Percentiles rank a stretch among this genome's conserved stretches.
Conservation (phyloP, 2,797 vertebrate species). For the Tokudaia tokunoshimensis region DNA sequence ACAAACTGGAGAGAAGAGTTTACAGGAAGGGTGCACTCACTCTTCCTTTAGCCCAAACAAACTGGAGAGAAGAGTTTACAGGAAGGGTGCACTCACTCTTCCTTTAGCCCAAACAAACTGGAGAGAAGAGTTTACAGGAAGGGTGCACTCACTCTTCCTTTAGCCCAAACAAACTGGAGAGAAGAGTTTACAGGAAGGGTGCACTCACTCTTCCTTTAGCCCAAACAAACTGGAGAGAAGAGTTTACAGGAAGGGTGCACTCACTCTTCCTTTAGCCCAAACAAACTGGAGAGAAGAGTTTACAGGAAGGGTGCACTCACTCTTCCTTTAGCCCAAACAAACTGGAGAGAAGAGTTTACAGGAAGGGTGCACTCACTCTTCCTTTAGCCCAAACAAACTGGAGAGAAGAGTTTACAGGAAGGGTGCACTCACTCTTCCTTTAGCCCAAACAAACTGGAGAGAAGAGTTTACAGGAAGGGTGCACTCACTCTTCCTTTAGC, state of each 20-base stretch:
- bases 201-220: background rate
- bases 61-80: background rate
- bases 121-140: background rate
- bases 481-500: background rate
- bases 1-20: background rate
- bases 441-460: background rate
- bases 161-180: background rate
- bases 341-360: background rate
- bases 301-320: rapidly evolving
- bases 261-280: background rate
- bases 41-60: background rate
- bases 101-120: rapidly evolving
- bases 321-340: background rate
- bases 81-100: background rate
- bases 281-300: background rate
- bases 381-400: rapidly evolving
- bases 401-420: background rate
- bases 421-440: background rate
- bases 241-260: background rate
- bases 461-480: background rate
- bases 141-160: background rate
- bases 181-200: background rate
- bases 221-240: background rate
- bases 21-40: rapidly evolving
- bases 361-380: background rate